Evolutionary conservation across 2,113 vertebrate species (phyloP).

Genomic region (Numida meleagris): DNA sequence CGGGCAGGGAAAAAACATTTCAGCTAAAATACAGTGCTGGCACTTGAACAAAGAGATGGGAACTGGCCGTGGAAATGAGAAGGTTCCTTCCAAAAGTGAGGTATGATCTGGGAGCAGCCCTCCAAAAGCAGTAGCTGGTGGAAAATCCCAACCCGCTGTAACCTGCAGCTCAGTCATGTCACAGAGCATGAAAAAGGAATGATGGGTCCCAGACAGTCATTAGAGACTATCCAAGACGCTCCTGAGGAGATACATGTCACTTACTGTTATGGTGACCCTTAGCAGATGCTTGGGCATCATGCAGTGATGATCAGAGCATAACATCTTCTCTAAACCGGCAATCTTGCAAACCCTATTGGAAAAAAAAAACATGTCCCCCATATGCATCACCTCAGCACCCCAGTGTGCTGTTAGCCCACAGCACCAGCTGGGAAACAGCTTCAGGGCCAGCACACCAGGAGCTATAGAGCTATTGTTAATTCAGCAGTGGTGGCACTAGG

Average conservation of each 20-base stretch:
- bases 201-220: neutral
- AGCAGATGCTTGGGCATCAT: neutral
- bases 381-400: rapidly evolving
- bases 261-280: neutral
- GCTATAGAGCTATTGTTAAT: neutral
- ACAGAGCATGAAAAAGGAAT: neutral
- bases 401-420: neutral
- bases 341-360: neutral
- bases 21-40: neutral
- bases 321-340: neutral
- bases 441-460: neutral
- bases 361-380: neutral
- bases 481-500: neutral
- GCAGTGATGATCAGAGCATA: neutral
- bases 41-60: neutral
- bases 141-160: neutral
- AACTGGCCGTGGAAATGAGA: neutral
- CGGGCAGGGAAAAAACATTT: neutral
- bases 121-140: neutral
- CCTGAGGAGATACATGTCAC: neutral
- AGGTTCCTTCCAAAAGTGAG: neutral
- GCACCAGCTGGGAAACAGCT: neutral
- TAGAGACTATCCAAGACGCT: neutral
- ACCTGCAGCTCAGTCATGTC: neutral
- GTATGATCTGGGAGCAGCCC: neutral